A percentile compares a stretch with the other conserved stretches of the same genome.
phyloP scores from a whole-genome alignment of 2,797 vertebrate genomes.

The Pachyuromys duprasi region DNA sequence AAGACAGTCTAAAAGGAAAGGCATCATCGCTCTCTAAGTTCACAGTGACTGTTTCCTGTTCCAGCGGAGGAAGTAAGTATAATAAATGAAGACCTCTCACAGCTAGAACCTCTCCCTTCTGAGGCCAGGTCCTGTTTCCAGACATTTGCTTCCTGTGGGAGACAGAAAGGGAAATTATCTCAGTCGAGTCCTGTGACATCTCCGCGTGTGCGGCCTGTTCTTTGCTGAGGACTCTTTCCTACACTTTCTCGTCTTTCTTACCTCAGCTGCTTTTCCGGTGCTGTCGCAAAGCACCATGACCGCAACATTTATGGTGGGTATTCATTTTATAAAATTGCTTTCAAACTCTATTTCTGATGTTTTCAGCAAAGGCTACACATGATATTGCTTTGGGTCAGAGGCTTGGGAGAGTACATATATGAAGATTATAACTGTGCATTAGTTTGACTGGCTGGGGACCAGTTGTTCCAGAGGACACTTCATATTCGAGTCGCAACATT shows the following conservation, averaged over 20 bases:
- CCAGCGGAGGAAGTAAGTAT: neutral
- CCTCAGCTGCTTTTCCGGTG: neutral
- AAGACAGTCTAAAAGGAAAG: neutral
- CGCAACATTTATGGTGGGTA: neutral
- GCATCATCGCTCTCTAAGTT: neutral
- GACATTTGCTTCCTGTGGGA: neutral
- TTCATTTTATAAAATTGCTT: neutral
- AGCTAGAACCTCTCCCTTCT: neutral
- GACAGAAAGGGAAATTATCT: slow-evolving; percentile 32
- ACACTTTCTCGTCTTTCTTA: neutral
- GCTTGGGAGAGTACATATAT: neutral
- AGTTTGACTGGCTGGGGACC: neutral
- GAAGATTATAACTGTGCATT: neutral
- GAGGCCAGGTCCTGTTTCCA: neutral
- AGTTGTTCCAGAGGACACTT: neutral
- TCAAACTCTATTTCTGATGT: neutral
- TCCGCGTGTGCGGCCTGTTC: neutral
- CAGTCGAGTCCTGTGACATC: neutral
- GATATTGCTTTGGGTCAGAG: neutral
- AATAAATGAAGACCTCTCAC: neutral
- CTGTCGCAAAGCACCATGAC: neutral
- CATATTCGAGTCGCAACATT: neutral
- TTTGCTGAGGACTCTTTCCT: neutral
- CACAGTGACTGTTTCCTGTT: neutral
- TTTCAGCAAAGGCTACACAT: neutral